Evolutionary conservation across 2,888 invertebrate species (phyloP).

Genomic region (Cyclophora albipunctata): DNA sequence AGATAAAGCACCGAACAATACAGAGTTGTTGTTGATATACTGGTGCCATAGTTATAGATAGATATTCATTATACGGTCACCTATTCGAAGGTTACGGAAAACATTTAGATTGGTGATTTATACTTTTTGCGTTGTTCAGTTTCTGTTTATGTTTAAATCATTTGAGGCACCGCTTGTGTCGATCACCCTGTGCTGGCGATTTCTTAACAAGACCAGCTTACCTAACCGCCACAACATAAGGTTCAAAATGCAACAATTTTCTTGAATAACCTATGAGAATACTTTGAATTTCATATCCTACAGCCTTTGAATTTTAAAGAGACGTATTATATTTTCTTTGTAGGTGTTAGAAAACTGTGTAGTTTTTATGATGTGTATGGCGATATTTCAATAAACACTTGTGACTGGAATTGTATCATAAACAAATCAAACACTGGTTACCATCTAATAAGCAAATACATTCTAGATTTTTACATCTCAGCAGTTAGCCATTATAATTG

Average conservation of each 20-base stretch:
- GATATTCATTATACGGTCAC: conserved; percentile 42
- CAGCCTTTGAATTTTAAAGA: conserved; percentile 16
- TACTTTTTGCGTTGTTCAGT: conserved; percentile 55
- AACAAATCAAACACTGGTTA: no score
- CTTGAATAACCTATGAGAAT: background rate
- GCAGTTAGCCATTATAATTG: no score
- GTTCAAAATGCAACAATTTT: conserved; percentile 5
- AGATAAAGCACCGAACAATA: no score
- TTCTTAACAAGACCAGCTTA: background rate
- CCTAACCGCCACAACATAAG: background rate
- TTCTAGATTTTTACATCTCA: no score
- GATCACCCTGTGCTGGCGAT: conserved; percentile 46
- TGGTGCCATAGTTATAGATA: no score
- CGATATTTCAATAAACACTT: no score
- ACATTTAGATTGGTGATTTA: conserved; percentile 58
- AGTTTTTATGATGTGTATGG: no score
- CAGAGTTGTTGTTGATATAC: no score
- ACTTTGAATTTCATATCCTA: conserved; percentile 13
- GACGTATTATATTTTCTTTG: background rate
- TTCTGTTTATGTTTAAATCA: conserved; percentile 52
- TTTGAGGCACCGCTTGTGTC: conserved; percentile 50
- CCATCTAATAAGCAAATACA: no score
- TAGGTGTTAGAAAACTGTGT: no score
- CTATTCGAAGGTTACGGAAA: conserved; percentile 62
- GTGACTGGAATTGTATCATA: no score